A percentile compares a stretch with the other conserved stretches of the same genome.
Conservation (phyloP, 1,140 invertebrate species). For the Phenacoccus solenopsis region DNA sequence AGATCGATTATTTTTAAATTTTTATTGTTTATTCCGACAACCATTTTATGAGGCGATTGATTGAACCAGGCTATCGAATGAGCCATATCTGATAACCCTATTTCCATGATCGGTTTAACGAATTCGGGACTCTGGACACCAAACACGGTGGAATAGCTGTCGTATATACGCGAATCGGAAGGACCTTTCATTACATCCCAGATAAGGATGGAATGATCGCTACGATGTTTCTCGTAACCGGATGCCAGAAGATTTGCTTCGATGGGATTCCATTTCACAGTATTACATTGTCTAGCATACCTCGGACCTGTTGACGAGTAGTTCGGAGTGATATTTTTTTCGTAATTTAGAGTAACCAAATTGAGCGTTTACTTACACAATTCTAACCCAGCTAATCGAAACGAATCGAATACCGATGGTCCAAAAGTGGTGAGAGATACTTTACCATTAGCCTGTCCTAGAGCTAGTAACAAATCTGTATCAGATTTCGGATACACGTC, state of each 20-base stretch:
- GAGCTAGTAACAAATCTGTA: slow-evolving; percentile 62
- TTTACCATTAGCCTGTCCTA: slow-evolving; percentile 76
- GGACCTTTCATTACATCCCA: slow-evolving; percentile 57
- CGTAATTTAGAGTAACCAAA: slow-evolving; percentile 20
- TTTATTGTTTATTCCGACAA: slow-evolving; percentile 79
- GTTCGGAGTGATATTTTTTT: not conserved
- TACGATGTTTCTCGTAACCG: slow-evolving; percentile 72
- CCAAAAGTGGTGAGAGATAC: slow-evolving; percentile 66
- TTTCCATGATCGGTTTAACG: slow-evolving; percentile 28
- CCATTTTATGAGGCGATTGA: slow-evolving; percentile 53
- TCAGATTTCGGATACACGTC: slow-evolving; percentile 60
- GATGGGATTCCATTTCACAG: slow-evolving; percentile 78
- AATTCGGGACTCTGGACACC: not conserved
- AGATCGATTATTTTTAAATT: slow-evolving; percentile 83
- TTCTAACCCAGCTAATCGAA: slow-evolving; percentile 57
- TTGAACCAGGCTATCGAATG: slow-evolving; percentile 78
- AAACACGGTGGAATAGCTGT: not conserved
- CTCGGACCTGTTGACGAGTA: slow-evolving; percentile 46
- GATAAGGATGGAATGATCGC: slow-evolving; percentile 65
- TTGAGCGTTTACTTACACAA: slow-evolving; percentile 44
- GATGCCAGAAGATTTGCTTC: slow-evolving; percentile 69
- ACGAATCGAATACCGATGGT: slow-evolving; percentile 49
- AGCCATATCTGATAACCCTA: slow-evolving; percentile 64
- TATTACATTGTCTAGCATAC: slow-evolving; percentile 68
- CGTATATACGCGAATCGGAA: slow-evolving; percentile 11